A percentile compares a stretch with the other conserved stretches of the same genome.
phyloP scores from a whole-genome alignment of 2,888 invertebrate species.

The Rhagophthalmus giganteus region DNA sequence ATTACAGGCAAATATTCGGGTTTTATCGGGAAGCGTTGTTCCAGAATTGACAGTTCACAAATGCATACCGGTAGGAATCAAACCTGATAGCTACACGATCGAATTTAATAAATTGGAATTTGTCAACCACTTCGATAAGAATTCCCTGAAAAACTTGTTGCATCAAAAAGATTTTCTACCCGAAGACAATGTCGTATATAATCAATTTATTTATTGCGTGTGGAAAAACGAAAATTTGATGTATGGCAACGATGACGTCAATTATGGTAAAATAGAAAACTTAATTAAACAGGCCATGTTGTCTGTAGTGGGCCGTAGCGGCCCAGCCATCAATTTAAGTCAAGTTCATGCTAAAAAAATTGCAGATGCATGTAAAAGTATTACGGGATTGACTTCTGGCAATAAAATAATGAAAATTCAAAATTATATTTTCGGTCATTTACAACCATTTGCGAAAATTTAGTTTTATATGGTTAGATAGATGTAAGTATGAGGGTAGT shows the following conservation, averaged over 20 bases:
- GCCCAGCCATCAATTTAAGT: slow-evolving; percentile 24
- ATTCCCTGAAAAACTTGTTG: slow-evolving; percentile 10
- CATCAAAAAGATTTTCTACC: slow-evolving; percentile 7
- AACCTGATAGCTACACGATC: background rate
- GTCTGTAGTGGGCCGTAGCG: slow-evolving; percentile 11
- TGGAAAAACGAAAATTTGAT: slow-evolving; percentile 17
- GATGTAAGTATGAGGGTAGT: no score
- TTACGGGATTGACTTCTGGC: slow-evolving; percentile 5
- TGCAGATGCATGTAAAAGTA: slow-evolving; percentile 11
- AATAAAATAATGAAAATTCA: slow-evolving; percentile 20
- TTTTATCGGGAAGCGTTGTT: background rate
- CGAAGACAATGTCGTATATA: slow-evolving; percentile 9
- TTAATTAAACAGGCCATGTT: slow-evolving; percentile 10
- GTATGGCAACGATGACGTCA: slow-evolving; percentile 4
- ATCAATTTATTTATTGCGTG: slow-evolving; percentile 17
- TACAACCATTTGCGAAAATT: slow-evolving; percentile 13
- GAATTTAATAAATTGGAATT: slow-evolving; percentile 20
- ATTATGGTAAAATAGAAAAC: slow-evolving; percentile 13
- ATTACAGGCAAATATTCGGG: slow-evolving; percentile 1
- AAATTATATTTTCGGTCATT: slow-evolving; percentile 15
- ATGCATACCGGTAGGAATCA: slow-evolving; percentile 3
- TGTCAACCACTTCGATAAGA: slow-evolving; percentile 12
- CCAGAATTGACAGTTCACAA: background rate
- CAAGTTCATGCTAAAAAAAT: slow-evolving; percentile 8
- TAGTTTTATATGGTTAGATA: background rate